Conservation (phyloP, 1,140 invertebrate species). For the Heliconius hewitsoni region DNA sequence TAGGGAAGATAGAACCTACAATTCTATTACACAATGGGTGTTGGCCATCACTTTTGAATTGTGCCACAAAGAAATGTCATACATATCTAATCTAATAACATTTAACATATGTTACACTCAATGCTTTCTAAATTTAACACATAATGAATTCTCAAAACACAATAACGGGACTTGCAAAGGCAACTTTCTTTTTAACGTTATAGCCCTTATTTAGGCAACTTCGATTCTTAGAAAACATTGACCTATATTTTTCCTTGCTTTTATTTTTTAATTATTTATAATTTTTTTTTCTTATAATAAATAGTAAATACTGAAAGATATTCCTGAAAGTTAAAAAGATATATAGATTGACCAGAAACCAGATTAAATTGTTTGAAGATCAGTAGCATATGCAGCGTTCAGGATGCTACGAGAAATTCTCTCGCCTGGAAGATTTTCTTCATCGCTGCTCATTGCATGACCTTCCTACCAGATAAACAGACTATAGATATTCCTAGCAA, state of each 20-base stretch:
- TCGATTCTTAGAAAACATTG: not conserved
- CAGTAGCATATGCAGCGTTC: too few relatives aligned
- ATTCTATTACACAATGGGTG: not conserved
- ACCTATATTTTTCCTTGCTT: not conserved
- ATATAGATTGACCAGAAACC: too few relatives aligned
- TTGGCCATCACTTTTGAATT: not conserved
- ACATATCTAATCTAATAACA: slow-evolving; percentile 4
- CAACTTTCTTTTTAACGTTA: slow-evolving; percentile 4
- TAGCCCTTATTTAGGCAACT: not conserved
- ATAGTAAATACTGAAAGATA: too few relatives aligned
- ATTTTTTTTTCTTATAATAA: not conserved
- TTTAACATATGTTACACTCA: slow-evolving; percentile 1
- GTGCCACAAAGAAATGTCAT: not conserved
- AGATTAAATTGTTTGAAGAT: too few relatives aligned
- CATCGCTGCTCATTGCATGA: too few relatives aligned
- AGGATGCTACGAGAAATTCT: too few relatives aligned
- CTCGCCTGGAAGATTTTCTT: too few relatives aligned
- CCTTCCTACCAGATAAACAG: too few relatives aligned
- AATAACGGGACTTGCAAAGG: not conserved
- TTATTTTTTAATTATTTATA: not conserved
- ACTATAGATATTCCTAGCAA: too few relatives aligned
- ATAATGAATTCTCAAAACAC: slow-evolving; percentile 6
- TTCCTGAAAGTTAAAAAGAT: not conserved
- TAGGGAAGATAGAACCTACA: not conserved
- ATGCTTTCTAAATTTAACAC: slow-evolving; percentile 10